Base-by-base conservation (phyloP, 2,888 invertebrate species). In the Xestia sexstrigata region DNA sequence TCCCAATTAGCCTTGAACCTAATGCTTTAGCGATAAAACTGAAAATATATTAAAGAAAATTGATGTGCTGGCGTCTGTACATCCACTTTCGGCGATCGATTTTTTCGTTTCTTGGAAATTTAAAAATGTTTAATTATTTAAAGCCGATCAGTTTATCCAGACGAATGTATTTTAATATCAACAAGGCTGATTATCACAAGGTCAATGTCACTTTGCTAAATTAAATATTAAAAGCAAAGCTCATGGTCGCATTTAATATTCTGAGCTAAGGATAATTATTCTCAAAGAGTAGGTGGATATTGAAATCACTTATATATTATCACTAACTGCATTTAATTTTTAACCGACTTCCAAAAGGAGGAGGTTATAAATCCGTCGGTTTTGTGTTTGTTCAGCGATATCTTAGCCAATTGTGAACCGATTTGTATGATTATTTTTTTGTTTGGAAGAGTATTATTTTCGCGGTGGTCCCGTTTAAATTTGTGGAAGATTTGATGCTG, bases 171-270 rank as follows among this genome's bases (percentile, higher is more conserved):
- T 78, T 83, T 62, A 62, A 74, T 70, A 72, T 66, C 66, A 73
- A 67, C 72, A 70, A 82, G 74, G 58, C 26, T 55, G 35, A 55
- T 74, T 82, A 80, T 84, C 80, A 47, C 78, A 82, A 85, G 63
- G 86, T 78, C 62, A 82, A 68, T 72, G 86, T 78, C 74, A 83
- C 70, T 77, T 68, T 49, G 52, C 23, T 65, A 63, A 70, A 78
- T 82, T 65, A 63, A 35, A 42, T 42, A 72, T 73, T 75, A 45
- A 84, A 76, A 70, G 78, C 71, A 63, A 78, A 69, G 35, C 62
- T 70, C 65, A 74, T 35, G 71, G 45, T 66, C 71, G 17, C 13
- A 13, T 15, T 65, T 47, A n/a, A 17, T 49, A 45, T 17, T 52
- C 26, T 45, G 20, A n/a, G 17, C 55, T 66, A 55, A 30, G 39